Evolutionary conservation across 1,140 invertebrate species (phyloP), one percentile per base, ranked within the genome.

Genomic region (Drosophila lacertosa): DNA sequence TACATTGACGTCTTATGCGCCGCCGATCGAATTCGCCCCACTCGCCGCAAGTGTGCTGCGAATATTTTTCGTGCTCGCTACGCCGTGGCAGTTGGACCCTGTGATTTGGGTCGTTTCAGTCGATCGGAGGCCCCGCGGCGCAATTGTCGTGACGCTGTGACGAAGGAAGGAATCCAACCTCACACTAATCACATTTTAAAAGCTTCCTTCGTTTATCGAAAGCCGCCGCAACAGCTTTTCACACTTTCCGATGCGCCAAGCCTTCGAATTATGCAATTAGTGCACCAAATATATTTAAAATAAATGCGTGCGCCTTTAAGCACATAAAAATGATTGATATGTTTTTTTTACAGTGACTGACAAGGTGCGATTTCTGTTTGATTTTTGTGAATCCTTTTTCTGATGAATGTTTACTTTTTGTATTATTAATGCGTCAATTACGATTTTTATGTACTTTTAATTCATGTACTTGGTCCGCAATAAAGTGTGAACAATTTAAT

Each of bases 1-100:
- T 84, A 53, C 81, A 77, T 84, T 84, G 81, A 86, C 81, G 81
- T 84, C 73, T 69, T n/a, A n/a, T n/a, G 53, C 39, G 42, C 40
- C 45, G 13, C 18, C 51, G 53, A 60, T 60, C 32, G 42, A 39
- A 42, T 45, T 39, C 18, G 15, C 24, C 39, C 39, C 39, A 40
- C 37, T 16, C 32, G 42, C 35, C 29, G 24, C 24, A 26, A 26
- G 4, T 22, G 20, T 2, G 4, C 11, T 16, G 6, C 32, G 1
- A 18, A 35, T 4, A 18, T 48, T 22, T 48, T 22, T 48, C 45
- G 22, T 48, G 35, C 26, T 7, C 6, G 1, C 6, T 26, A n/a
- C 22, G 44, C 20, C 20, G 40, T 40, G 64, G 42, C 26, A 60
- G 6, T 50, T 16, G 37, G 54, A 18, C 22, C 35, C 48, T 53